A percentile compares a stretch with the other conserved stretches of the same genome.
These are phyloP conservation scores for Lamproptera curius DNA, from an alignment of 2,888 invertebrate genomes.

Conservation along the genomic window DNA sequence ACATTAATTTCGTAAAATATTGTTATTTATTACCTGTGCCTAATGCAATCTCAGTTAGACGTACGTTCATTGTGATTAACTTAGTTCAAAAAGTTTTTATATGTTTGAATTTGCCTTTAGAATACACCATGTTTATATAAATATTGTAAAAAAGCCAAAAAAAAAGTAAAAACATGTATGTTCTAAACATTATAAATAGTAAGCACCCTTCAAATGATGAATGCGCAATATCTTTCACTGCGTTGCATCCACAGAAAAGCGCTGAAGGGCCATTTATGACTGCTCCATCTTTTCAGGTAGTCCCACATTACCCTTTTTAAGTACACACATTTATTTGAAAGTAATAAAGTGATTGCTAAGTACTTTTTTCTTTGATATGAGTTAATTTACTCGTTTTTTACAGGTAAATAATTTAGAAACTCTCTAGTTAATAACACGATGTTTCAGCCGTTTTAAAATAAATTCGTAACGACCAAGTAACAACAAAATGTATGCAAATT, in stretches of 20 bases:
- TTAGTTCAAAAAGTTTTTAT: background rate
- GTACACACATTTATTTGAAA: too few relatives aligned
- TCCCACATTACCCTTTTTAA: constrained; percentile 6
- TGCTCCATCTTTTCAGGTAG: constrained; percentile 16
- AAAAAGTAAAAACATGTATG: background rate
- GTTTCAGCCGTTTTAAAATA: too few relatives aligned
- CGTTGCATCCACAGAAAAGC: constrained; percentile 8
- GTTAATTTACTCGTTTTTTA: too few relatives aligned
- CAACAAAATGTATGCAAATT: too few relatives aligned
- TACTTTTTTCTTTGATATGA: too few relatives aligned
- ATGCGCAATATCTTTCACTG: constrained; percentile 15
- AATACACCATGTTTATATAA: background rate
- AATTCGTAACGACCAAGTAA: too few relatives aligned
- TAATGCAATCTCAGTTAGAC: background rate
- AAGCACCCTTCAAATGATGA: constrained; percentile 7
- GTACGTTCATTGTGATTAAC: too few relatives aligned
- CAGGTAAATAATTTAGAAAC: too few relatives aligned
- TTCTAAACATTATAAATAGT: constrained; percentile 12
- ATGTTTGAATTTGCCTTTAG: background rate
- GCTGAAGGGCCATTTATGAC: constrained; percentile 8
- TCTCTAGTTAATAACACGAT: too few relatives aligned
- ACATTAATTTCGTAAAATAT: background rate
- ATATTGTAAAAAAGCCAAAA: background rate
- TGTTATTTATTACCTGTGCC: background rate
- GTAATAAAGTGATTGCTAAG: too few relatives aligned